Conservation (phyloP, 2,113 vertebrate species). For the Falco punctatus region DNA sequence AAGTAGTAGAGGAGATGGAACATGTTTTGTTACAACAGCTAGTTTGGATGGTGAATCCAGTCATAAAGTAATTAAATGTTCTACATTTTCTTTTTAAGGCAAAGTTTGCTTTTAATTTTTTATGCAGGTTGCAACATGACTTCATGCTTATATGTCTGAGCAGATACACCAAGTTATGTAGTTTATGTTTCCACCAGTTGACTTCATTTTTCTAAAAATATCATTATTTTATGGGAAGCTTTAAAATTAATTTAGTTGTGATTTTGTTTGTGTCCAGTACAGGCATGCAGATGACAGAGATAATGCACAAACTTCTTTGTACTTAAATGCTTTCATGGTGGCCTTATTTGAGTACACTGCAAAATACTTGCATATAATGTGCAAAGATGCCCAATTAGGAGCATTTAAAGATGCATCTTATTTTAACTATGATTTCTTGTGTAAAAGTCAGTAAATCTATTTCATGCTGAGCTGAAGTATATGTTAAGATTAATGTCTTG, state of each 20-base stretch:
- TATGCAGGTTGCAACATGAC: background rate
- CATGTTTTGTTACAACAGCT: constrained; percentile 95
- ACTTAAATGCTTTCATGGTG: background rate
- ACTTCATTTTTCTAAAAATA: background rate
- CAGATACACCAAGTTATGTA: background rate
- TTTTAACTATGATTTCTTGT: background rate
- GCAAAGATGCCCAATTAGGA: background rate
- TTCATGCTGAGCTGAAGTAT: background rate
- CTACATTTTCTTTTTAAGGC: background rate
- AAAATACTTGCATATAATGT: background rate
- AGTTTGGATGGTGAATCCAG: constrained; percentile 97
- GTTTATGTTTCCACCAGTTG: background rate
- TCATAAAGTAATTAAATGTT: constrained; percentile 84
- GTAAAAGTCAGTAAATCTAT: background rate
- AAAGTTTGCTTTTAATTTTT: background rate
- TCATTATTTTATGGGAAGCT: background rate
- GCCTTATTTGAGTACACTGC: background rate
- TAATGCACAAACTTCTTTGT: background rate
- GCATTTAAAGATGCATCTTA: background rate
- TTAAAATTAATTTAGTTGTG: background rate
- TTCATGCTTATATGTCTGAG: background rate
- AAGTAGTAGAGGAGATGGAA: constrained; percentile 89
- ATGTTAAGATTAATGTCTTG: background rate
- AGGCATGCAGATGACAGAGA: background rate
- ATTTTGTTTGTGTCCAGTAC: background rate